Evolutionary conservation across 2,888 invertebrate species (phyloP).

Genomic region (Bugula neritina): DNA sequence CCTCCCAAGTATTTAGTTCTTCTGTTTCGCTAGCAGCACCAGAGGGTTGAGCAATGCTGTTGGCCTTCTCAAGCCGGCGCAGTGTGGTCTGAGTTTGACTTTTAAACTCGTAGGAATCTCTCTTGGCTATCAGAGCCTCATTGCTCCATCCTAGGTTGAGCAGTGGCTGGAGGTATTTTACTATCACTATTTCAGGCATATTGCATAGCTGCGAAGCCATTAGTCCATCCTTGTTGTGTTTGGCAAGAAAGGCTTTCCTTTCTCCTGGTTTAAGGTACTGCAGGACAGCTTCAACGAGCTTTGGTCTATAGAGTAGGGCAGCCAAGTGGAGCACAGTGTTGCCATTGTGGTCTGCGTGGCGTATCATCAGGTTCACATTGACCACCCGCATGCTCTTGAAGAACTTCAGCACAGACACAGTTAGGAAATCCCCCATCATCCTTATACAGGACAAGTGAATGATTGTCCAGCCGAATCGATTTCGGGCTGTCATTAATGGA

Average conservation of each 20-base stretch:
- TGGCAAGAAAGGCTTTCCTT: background rate
- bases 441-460: slow-evolving; percentile 19
- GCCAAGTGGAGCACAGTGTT: slow-evolving; percentile 23
- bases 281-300: background rate
- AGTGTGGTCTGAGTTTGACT: background rate
- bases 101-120: background rate
- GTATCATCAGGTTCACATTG: background rate
- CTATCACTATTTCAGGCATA: background rate
- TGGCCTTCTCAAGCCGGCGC: background rate
- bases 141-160: background rate
- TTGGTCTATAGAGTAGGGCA: slow-evolving; percentile 12
- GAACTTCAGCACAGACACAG: slow-evolving; percentile 15
- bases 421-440: background rate
- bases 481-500: slow-evolving; percentile 7
- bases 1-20: background rate
- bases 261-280: background rate
- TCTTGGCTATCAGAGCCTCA: background rate
- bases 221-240: slow-evolving; percentile 13
- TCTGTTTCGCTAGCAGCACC: background rate
- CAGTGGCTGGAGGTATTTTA: slow-evolving; percentile 18
- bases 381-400: background rate
- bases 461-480: slow-evolving; percentile 5
- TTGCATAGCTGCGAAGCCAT: slow-evolving; percentile 23
- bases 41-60: background rate
- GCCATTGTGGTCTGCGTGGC: slow-evolving; percentile 11